Evolutionary conservation across 2,888 invertebrate genomes (phyloP), one percentile per base, ranked within the genome.

Genomic region (Sepioteuthis lessoniana): DNA sequence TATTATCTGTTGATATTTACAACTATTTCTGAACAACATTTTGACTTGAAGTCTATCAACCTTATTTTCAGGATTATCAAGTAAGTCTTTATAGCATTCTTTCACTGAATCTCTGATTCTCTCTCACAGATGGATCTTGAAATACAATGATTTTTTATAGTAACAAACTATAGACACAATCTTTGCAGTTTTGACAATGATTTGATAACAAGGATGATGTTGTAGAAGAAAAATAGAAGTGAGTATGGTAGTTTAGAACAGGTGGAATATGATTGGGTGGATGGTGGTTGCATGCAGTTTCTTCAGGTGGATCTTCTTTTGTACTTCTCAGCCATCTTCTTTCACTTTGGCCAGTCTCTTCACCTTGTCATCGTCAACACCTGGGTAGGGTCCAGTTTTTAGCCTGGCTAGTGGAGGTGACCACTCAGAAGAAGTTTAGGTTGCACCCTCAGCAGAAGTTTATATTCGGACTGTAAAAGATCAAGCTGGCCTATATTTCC

Each of bases 301-400:
- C 76, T 76, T 76, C 76, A 76, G n/a, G 76, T 76, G 31, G 76
- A 76, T 76, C 76, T 76, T 19, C 76, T 76, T 76, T 76, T 76
- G n/a, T n/a, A 13, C n/a, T 76, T 76, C 76, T 76, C 76, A n/a
- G n/a, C 16, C 76, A 76, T 35, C 76, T n/a, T 76, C 76, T 35
- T n/a, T 76, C 76, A 76, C 76, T 76, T 76, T 76, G 35, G 76
- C n/a, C n/a, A n/a, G n/a, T 76, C n/a, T 76, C 76, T 76, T 76
- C 76, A 76, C n/a, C 76, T 76, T 76, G 76, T n/a, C 76, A 76
- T 76, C 76, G n/a, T 76, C 76, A 76, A 76, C 76, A 76, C 35
- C 16, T 76, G n/a, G 76, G 76, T 76, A 76, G 76, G 1, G n/a
- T 76, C 76, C 76, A 35, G 16, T 35, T 76, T 76, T n/a, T 76